Conservation (phyloP, 2,888 invertebrate genomes). For the Cactoblastis cactorum region DNA sequence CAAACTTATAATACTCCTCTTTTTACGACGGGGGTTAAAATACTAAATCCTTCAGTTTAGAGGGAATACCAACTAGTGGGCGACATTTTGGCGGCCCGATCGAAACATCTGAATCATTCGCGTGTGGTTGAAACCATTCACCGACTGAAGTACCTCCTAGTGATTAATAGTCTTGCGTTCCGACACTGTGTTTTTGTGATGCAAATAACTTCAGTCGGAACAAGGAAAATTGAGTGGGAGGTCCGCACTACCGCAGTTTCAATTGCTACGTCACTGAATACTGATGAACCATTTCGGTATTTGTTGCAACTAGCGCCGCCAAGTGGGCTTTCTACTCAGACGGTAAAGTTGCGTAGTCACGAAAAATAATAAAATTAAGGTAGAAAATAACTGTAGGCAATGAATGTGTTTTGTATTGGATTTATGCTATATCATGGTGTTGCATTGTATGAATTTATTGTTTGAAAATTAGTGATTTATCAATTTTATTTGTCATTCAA, state of each 20-base stretch:
- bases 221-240: slow-evolving; percentile 76
- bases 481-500: too few species aligned
- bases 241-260: slow-evolving; percentile 72
- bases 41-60: not conserved
- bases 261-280: slow-evolving; percentile 75
- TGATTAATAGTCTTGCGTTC: slow-evolving; percentile 76
- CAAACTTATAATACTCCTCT: too few species aligned
- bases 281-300: slow-evolving; percentile 59
- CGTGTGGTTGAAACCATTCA: slow-evolving; percentile 72
- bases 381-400: not conserved
- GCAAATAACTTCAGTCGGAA: slow-evolving; percentile 78
- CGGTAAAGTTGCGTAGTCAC: not conserved
- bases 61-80: not conserved
- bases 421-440: not conserved
- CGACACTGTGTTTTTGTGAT: slow-evolving; percentile 79
- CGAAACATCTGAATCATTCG: slow-evolving; percentile 70
- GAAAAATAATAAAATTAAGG: not conserved
- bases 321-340: not conserved
- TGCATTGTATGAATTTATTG: too few species aligned
- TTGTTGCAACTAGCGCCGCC: not conserved
- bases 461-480: too few species aligned
- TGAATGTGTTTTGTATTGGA: not conserved
- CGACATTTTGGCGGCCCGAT: slow-evolving; percentile 39
- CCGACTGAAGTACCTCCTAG: slow-evolving; percentile 63
- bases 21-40: too few species aligned